Evolutionary conservation across 2,797 vertebrate species (phyloP).

Genomic region (Pseudocheirus occidentalis): DNA sequence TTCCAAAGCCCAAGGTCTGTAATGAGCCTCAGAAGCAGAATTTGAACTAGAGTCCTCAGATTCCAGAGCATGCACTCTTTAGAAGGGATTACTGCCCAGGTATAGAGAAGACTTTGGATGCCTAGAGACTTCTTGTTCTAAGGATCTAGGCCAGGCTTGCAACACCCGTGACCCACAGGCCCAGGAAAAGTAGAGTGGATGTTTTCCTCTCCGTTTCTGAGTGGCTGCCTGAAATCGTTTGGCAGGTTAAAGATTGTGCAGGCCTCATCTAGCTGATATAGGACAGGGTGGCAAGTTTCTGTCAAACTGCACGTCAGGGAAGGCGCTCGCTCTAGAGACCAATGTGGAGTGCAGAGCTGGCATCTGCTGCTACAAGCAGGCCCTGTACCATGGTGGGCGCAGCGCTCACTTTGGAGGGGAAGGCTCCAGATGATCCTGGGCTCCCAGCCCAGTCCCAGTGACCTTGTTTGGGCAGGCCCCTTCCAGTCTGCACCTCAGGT

Average conservation of each 20-base stretch:
- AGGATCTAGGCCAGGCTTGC: not conserved
- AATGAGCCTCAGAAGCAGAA: not conserved
- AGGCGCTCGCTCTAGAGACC: not conserved
- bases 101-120: not conserved
- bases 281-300: not conserved
- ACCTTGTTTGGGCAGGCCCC: not conserved
- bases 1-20: not conserved
- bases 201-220: no score
- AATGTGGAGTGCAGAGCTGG: not conserved
- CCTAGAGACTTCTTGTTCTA: not conserved
- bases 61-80: not conserved
- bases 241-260: no score
- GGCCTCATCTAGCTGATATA: not conserved
- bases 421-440: no score
- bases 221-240: no score
- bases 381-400: no score
- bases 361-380: not conserved
- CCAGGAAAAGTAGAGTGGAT: no score
- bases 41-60: not conserved
- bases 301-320: not conserved
- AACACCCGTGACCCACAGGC: no score
- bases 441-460: not conserved
- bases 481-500: not conserved
- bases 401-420: no score
- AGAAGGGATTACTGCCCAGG: not conserved